These are phyloP conservation scores for Drosophila burlai DNA, from an alignment of 1,140 invertebrate genomes.

Conservation along the genomic window DNA sequence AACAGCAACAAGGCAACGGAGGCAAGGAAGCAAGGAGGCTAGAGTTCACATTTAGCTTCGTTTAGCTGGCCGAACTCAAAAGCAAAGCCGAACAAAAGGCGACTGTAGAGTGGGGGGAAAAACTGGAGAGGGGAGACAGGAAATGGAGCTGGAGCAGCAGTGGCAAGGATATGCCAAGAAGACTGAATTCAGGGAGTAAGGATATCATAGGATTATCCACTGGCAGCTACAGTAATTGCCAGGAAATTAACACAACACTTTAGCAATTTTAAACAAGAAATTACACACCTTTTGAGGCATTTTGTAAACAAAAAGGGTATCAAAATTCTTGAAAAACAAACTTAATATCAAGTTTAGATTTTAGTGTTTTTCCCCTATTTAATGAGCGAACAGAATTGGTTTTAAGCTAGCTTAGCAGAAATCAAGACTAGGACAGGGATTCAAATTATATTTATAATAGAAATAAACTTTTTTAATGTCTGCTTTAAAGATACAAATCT, in stretches of 20 bases:
- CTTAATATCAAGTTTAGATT: background rate
- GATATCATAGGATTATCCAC: constrained; percentile 27
- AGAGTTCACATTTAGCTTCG: constrained; percentile 54
- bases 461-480: background rate
- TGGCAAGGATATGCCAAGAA: constrained; percentile 12
- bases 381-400: too few species aligned
- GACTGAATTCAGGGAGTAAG: constrained; percentile 13
- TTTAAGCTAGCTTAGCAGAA: background rate
- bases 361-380: background rate
- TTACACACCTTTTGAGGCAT: background rate
- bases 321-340: background rate
- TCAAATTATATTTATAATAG: background rate
- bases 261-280: background rate
- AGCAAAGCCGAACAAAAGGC: constrained; percentile 20
- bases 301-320: background rate
- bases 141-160: constrained; percentile 1
- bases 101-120: background rate
- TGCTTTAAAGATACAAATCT: background rate
- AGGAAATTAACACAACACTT: constrained; percentile 15
- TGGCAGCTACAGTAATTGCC: constrained; percentile 8
- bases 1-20: constrained; percentile 28
- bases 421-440: background rate
- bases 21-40: constrained; percentile 21
- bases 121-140: background rate
- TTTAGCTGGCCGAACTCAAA: constrained; percentile 30